Base-by-base conservation (phyloP, 2,888 invertebrate species). In the Nezara viridula region DNA sequence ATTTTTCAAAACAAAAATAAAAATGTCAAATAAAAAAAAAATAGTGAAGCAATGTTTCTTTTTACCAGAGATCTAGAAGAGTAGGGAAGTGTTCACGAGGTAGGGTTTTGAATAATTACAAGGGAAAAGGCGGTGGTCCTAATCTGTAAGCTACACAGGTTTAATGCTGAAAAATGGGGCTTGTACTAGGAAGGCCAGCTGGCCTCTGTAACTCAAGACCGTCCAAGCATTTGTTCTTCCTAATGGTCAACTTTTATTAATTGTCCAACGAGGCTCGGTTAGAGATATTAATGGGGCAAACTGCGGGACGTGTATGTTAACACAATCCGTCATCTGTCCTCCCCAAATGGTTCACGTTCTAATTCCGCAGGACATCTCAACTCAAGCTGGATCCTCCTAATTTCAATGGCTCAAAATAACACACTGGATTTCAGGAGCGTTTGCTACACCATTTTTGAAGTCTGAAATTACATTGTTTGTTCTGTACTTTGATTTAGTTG, bases 211-310 rank as follows among this genome's bases (percentile, higher is more conserved):
- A 81, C 81, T 81, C 81, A 81, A 81, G 81, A 81, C 24, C 44
- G n/a, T 44, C 10, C 24, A 24, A 47, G 81, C 81, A 81, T 81
- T 81, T 81, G 81, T 81, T 81, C 81, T 47, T 81, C 44, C 81
- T 81, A 81, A 81, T 81, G 81, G 81, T 81, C 81, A 40, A 81
- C 81, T 81, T 81, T 81, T 81, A 81, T 81, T 81, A 81, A 81
- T 81, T 81, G 81, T 47, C 81, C 44, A 4, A 12, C 24, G 37
- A 24, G 40, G n/a, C n/a, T n/a, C 12, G 14, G 44, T 14, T 2
- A 44, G n/a, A 81, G 81, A 81, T 44, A 81, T 47, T 37, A 81
- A 81, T 81, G 81, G 81, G 81, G n/a, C 81, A 40, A 81, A 81
- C 44, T 81, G 81, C 81, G 40, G 44, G 81, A 44, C 81, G 44